These are phyloP conservation scores for Sparidentex hasta DNA, from an alignment of 2,797 vertebrate genomes.

Conservation along the genomic window DNA sequence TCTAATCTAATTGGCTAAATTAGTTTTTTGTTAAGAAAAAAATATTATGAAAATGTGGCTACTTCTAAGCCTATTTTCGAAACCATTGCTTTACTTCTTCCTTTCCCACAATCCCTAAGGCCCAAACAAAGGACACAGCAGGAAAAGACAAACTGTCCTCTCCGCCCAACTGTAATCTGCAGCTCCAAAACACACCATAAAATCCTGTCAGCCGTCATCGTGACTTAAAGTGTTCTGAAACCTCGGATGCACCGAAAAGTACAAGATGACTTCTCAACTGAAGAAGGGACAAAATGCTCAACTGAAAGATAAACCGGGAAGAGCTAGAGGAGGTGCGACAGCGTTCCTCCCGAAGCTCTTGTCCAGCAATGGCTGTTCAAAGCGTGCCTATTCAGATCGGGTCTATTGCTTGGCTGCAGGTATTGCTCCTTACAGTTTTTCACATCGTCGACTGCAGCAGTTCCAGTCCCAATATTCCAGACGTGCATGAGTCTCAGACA, in stretches of 20 bases:
- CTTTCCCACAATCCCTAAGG: constrained; percentile 33
- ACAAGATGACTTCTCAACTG: constrained; percentile 5
- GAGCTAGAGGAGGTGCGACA: background rate
- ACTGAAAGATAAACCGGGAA: background rate
- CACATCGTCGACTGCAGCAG: no score
- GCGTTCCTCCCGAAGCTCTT: background rate
- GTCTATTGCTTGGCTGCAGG: no score
- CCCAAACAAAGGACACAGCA: constrained; percentile 57
- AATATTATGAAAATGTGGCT: constrained; percentile 22
- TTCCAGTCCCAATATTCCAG: no score
- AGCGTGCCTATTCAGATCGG: no score
- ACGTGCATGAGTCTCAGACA: no score
- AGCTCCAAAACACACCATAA: constrained; percentile 50
- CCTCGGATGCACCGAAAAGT: constrained; percentile 24
- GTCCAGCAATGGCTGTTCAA: background rate
- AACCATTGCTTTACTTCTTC: constrained; percentile 7
- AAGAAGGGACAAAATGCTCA: constrained; percentile 13
- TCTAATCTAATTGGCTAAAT: constrained; percentile 42
- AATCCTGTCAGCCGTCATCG: constrained; percentile 51
- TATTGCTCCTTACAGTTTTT: no score
- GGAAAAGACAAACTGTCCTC: constrained; percentile 53
- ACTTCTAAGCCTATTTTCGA: constrained; percentile 18
- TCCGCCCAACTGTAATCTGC: constrained; percentile 53
- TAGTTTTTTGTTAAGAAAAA: constrained; percentile 39
- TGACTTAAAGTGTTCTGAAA: constrained; percentile 39